Base-by-base conservation (phyloP, 2,113 vertebrate species). In the Andinoacara biseriatus region DNA sequence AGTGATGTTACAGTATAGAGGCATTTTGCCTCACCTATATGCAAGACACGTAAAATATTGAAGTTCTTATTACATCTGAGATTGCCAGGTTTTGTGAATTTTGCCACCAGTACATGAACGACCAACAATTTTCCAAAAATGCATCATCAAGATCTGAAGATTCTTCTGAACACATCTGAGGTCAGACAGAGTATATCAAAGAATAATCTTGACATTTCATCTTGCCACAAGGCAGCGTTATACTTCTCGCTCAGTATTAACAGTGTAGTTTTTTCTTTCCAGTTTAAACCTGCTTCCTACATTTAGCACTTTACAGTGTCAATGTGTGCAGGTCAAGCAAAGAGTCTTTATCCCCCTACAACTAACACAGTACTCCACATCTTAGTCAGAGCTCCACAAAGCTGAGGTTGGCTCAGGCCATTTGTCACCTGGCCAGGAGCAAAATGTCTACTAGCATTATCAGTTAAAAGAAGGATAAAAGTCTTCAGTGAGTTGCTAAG, bases 401-500 rank as follows among this genome's bases (percentile, higher is more conserved):
- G 81, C 63, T 29, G 58, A 81, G 60, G 40, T 46, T 17, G 31
- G 72, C 61, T 20, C 5, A 2, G 52, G 31, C 74, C 80, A 89
- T 87, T 89, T 83, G 81, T 83, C 84, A 86, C 57, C 33, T 57
- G 52, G 60, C 85, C 24, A 3, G 59, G 77, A 72, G 83, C 67
- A 86, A 87, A 86, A 77, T 83, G 74, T 89, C 77, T 86, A 56
- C 20, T 22, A 74, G 60, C 43, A 79, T 84, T 78, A 86, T 88
- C 82, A 89, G 86, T 74, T 81, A 49, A 88, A 85, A 92, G 52
- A 69, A 61, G 82, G 80, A 87, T 89, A 87, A 88, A 84, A 63
- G 56, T 74, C 67, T 8, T 3, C 61, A 86, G 59, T 7, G 54
- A 65, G 38, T 62, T 80, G 86, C 54, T 83, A 76, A 84, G 65